These are phyloP conservation scores for Anomalospiza imberbis DNA, from an alignment of 2,797 vertebrate species.

Conservation along the genomic window DNA sequence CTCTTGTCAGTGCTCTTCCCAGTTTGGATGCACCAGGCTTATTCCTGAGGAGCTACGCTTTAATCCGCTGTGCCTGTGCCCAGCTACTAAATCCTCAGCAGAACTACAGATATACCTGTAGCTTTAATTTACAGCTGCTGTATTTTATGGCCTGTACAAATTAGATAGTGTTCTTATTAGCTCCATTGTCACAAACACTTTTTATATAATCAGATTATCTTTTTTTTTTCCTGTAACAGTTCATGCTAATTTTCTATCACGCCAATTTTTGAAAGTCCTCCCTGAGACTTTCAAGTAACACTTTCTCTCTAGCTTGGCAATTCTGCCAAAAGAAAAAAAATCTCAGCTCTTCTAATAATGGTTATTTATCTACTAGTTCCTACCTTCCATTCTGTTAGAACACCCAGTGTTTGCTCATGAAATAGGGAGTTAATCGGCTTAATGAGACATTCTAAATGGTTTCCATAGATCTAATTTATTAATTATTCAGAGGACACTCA, in stretches of 20 bases:
- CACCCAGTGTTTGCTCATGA: neutral
- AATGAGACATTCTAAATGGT: conserved; percentile 12
- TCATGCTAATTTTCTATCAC: neutral
- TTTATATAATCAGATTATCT: neutral
- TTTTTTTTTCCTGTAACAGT: neutral
- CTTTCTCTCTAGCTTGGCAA: neutral
- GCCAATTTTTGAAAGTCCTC: neutral
- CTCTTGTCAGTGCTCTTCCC: neutral
- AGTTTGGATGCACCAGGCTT: neutral
- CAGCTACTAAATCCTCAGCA: neutral
- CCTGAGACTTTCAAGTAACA: neutral
- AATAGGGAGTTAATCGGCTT: neutral
- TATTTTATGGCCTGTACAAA: neutral
- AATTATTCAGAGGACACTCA: conserved; percentile 23
- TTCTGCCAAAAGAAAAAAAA: neutral
- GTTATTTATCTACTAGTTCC: neutral
- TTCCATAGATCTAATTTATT: conserved; percentile 20
- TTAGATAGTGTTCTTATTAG: neutral
- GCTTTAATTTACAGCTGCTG: neutral
- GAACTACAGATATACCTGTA: neutral
- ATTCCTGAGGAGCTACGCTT: neutral
- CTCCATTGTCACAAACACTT: neutral
- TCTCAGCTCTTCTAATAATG: neutral
- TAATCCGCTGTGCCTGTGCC: neutral
- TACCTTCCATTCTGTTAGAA: neutral